Evolutionary conservation across 1,140 invertebrate genomes (phyloP).

Genomic region (Heterodera carotae): DNA sequence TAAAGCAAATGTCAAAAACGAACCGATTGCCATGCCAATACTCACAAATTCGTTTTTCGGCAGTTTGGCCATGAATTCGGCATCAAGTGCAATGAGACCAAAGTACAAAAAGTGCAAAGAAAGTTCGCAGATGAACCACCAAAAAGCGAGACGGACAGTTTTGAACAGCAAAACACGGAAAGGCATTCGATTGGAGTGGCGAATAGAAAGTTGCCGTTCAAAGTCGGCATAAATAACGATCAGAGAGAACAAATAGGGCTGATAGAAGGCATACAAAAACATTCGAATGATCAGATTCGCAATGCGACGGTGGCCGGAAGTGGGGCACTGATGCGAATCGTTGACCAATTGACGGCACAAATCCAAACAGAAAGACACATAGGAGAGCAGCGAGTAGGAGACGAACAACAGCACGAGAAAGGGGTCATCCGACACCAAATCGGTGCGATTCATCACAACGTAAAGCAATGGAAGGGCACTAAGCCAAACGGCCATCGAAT

Average conservation of each 20-base stretch:
- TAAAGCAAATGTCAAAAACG: background rate
- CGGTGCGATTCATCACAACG: slow-evolving; percentile 57
- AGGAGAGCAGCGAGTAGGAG: slow-evolving; percentile 61
- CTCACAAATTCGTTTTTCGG: slow-evolving; percentile 63
- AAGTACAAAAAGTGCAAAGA: slow-evolving; percentile 64
- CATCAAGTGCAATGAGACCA: slow-evolving; percentile 56
- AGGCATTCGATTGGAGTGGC: slow-evolving; percentile 29
- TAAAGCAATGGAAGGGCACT: slow-evolving; percentile 61
- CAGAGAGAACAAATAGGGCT: slow-evolving; percentile 61
- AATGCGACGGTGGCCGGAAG: background rate
- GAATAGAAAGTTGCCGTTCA: slow-evolving; percentile 55
- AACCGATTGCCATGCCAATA: slow-evolving; percentile 64
- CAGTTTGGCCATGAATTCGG: slow-evolving; percentile 47
- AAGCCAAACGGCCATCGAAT: slow-evolving; percentile 55
- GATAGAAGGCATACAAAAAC: slow-evolving; percentile 59
- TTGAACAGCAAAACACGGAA: slow-evolving; percentile 44
- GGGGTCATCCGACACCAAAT: slow-evolving; percentile 49
- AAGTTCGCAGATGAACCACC: slow-evolving; percentile 57
- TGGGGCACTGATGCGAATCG: background rate
- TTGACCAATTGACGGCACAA: slow-evolving; percentile 31
- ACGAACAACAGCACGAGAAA: slow-evolving; percentile 64
- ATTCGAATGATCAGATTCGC: slow-evolving; percentile 40
- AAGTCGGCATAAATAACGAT: slow-evolving; percentile 64
- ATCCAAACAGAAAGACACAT: slow-evolving; percentile 62
- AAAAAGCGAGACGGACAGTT: slow-evolving; percentile 54